phyloP scores from a whole-genome alignment of 2,888 invertebrate species.

The Melipona beecheii region DNA sequence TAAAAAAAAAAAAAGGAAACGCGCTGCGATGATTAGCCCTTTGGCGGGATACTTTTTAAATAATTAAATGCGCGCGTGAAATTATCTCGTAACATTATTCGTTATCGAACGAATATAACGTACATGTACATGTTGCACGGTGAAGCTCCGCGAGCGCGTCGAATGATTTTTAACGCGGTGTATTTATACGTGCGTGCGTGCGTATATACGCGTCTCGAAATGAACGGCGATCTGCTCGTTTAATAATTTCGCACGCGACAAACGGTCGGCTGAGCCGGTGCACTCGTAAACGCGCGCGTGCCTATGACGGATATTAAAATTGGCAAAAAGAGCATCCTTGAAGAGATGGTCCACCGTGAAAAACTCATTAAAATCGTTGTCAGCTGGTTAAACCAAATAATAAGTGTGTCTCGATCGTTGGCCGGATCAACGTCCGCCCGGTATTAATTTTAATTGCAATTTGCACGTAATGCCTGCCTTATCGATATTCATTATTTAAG shows the following conservation, averaged over 20 bases:
- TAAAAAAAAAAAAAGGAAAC: neutral
- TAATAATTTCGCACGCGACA: conserved; percentile 19
- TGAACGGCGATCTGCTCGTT: conserved; percentile 20
- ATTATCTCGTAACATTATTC: neutral
- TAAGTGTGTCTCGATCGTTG: conserved; percentile 8
- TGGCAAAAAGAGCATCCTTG: conserved; percentile 23
- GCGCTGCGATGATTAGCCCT: neutral
- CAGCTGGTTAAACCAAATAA: conserved; percentile 32
- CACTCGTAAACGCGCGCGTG: conserved; percentile 4
- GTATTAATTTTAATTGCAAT: conserved; percentile 49
- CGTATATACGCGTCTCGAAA: neutral
- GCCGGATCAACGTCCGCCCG: conserved; percentile 26
- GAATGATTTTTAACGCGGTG: neutral
- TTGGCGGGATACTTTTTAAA: neutral
- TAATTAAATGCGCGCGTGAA: neutral
- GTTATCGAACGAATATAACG: neutral
- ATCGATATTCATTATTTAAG: conserved; percentile 49
- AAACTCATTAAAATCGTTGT: conserved; percentile 45
- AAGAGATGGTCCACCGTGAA: conserved; percentile 1
- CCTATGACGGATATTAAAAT: conserved; percentile 34
- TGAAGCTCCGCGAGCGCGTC: neutral
- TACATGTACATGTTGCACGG: too few species aligned
- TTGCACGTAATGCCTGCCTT: neutral
- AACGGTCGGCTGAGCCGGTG: neutral
- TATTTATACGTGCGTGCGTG: neutral